Base-by-base conservation (phyloP, 2,888 invertebrate genomes). In the Bedellia somnulentella region DNA sequence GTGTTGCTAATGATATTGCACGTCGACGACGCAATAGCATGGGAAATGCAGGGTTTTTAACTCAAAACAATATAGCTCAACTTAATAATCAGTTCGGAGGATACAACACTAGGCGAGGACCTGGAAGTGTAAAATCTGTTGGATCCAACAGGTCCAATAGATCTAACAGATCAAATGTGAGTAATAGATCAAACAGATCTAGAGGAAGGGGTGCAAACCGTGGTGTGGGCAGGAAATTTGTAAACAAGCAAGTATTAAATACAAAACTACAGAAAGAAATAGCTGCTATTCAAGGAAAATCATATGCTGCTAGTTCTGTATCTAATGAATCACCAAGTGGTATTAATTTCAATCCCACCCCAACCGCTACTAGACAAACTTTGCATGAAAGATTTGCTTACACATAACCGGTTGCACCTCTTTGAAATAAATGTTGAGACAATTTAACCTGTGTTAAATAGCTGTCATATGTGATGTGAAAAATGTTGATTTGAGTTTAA, bases 361-460 rank as follows among this genome's bases (percentile, higher is more conserved):
- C 76, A 15, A 54, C 62, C 21, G 52, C 62, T 16, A 77, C 77
- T 15, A 43, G 42, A 6, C 68, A 68, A 42, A 61, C 68, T 15
- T 45, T 77, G 29, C 71, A 76, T 55, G 63, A 71, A 43, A 55
- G 77, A 46, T 77, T 77, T 62, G 70, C 60, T 36, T 52, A 41
- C 36, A 43, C 55, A 36, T 62, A 47, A 43, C n/a, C n/a, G n/a
- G n/a, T n/a, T n/a, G n/a, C n/a, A n/a, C n/a, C n/a, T n/a, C n/a
- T n/a, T n/a, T n/a, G n/a, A n/a, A n/a, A n/a, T n/a, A n/a, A n/a
- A n/a, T n/a, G n/a, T n/a, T n/a, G n/a, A n/a, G n/a, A n/a, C n/a
- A n/a, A n/a, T n/a, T n/a, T n/a, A n/a, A n/a, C n/a, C n/a, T n/a
- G n/a, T n/a, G n/a, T n/a, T n/a, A n/a, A n/a, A n/a, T n/a, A n/a